These are phyloP conservation scores for Heteropelma amictum DNA, from an alignment of 2,888 invertebrate genomes.

Conservation along the genomic window DNA sequence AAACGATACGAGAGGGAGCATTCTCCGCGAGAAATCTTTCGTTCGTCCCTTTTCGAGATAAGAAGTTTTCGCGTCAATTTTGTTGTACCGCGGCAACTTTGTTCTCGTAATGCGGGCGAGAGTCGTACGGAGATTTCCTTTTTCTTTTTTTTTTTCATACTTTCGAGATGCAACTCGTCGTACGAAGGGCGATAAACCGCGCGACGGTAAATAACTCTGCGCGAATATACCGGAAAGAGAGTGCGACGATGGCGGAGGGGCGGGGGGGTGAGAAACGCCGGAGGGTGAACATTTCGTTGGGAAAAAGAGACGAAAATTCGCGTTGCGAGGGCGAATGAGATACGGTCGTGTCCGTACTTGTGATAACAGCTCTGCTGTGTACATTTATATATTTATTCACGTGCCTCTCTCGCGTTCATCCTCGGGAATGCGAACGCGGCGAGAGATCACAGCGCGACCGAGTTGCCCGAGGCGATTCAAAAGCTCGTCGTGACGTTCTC, in stretches of 20 bases:
- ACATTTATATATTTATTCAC: background rate
- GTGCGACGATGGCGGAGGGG: background rate
- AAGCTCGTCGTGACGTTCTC: too few species aligned
- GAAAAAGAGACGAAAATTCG: slow-evolving; percentile 20
- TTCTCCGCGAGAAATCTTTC: background rate
- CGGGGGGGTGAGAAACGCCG: background rate
- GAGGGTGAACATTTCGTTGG: slow-evolving; percentile 1
- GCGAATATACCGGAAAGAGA: background rate
- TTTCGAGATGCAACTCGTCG: background rate
- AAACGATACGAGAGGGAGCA: background rate
- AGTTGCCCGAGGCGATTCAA: too few species aligned
- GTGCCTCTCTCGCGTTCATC: slow-evolving; percentile 26
- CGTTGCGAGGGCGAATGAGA: slow-evolving; percentile 28
- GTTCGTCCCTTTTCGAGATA: too few species aligned
- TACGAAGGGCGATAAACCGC: background rate
- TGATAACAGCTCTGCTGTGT: too few species aligned
- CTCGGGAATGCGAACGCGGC: slow-evolving; percentile 32
- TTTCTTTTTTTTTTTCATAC: background rate
- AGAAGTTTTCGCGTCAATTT: background rate
- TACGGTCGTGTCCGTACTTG: too few species aligned
- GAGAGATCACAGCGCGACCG: slow-evolving; percentile 44
- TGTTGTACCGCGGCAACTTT: background rate
- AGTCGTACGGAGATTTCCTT: background rate
- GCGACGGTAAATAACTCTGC: background rate
- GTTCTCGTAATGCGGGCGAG: background rate